Evolutionary conservation across 2,888 invertebrate genomes (phyloP).

Genomic region (Bugulina stolonifera): DNA sequence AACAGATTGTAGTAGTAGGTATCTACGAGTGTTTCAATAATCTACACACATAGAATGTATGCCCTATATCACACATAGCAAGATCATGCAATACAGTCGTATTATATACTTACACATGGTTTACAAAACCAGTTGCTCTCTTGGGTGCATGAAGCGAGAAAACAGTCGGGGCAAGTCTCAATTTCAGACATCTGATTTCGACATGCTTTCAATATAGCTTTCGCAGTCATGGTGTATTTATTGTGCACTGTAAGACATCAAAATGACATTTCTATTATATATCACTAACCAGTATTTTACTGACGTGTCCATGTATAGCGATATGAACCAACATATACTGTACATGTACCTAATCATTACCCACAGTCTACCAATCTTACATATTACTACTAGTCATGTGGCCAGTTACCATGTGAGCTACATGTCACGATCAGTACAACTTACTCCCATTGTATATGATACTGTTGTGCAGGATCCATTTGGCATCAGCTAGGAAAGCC

Average conservation of each 20-base stretch:
- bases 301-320: too few relatives aligned
- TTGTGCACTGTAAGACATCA: constrained; percentile 63
- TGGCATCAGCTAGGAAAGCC: constrained; percentile 80
- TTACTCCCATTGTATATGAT: constrained; percentile 82
- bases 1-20: too few relatives aligned
- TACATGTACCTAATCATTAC: too few relatives aligned
- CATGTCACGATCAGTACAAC: constrained; percentile 43
- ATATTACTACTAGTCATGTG: not conserved
- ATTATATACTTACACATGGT: constrained; percentile 64
- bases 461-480: constrained; percentile 90
- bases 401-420: not conserved
- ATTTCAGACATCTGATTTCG: constrained; percentile 77
- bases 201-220: constrained; percentile 73
- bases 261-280: too few relatives aligned
- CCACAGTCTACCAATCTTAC: too few relatives aligned
- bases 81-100: not conserved
- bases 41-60: too few relatives aligned
- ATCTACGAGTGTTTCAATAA: too few relatives aligned
- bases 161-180: constrained; percentile 88
- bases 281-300: too few relatives aligned
- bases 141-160: constrained; percentile 73
- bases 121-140: constrained; percentile 78
- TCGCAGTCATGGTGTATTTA: constrained; percentile 71
- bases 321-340: too few relatives aligned
- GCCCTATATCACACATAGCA: not conserved